Conservation (phyloP, 1,140 invertebrate species). For the Drosophila repletoides region DNA sequence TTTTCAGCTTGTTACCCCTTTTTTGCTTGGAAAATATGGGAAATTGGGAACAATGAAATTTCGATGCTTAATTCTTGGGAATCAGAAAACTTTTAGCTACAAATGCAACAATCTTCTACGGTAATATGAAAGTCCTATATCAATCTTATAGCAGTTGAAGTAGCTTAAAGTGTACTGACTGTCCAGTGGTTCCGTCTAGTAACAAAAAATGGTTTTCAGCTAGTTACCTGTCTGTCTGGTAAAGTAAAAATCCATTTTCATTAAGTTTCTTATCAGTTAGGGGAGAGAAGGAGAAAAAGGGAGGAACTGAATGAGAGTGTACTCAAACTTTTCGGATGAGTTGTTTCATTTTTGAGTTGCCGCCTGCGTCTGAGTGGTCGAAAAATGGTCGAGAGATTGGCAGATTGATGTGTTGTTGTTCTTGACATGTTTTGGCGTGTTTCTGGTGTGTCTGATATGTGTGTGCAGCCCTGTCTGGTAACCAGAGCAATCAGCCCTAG, state of each 20-base stretch:
- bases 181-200: no score
- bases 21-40: no score
- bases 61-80: no score
- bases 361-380: background rate
- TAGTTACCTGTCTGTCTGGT: no score
- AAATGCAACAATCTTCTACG: no score
- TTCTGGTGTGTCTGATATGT: background rate
- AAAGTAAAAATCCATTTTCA: slow-evolving; percentile 67
- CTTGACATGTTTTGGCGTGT: slow-evolving; percentile 18
- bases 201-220: no score
- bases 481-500: slow-evolving; percentile 15
- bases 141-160: no score
- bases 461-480: slow-evolving; percentile 8
- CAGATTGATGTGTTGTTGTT: slow-evolving; percentile 33
- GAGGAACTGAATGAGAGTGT: background rate
- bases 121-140: no score
- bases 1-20: no score
- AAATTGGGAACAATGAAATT: no score
- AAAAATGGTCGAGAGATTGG: slow-evolving; percentile 4
- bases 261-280: slow-evolving; percentile 33
- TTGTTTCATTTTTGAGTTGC: slow-evolving; percentile 17
- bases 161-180: no score
- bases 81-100: no score
- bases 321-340: background rate
- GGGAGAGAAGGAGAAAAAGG: background rate